Percentiles rank a stretch among this genome's conserved stretches.
Evolutionary conservation across 2,797 vertebrate genomes (phyloP).

Genomic region (Australoheros facetus): DNA sequence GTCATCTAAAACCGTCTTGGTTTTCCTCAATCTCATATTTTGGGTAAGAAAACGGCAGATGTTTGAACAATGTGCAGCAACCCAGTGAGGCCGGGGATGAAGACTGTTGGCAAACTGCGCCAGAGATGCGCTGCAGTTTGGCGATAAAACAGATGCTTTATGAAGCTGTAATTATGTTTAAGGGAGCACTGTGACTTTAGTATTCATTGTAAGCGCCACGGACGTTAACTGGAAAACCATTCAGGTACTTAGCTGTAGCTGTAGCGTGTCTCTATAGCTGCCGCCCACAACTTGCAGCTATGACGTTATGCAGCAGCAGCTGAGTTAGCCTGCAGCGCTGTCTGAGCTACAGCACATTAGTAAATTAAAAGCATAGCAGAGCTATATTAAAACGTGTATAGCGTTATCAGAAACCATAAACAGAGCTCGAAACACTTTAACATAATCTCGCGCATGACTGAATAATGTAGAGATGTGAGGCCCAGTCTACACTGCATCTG

Average conservation of each 20-base stretch:
- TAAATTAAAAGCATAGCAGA: background rate
- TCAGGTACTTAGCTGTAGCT: background rate
- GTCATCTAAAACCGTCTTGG: slow-evolving; percentile 97
- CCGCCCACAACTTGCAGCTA: slow-evolving; percentile 36
- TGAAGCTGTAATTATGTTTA: background rate
- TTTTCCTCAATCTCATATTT: slow-evolving; percentile 98
- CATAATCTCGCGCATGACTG: background rate
- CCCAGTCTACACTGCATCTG: background rate
- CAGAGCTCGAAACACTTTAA: background rate
- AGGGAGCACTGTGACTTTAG: background rate
- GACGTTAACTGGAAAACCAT: background rate
- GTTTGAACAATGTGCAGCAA: slow-evolving; percentile 50
- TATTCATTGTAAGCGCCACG: background rate
- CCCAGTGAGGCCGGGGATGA: slow-evolving; percentile 42
- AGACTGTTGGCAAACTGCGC: slow-evolving; percentile 65
- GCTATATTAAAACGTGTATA: background rate
- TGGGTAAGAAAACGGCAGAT: slow-evolving; percentile 85
- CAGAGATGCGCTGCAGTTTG: slow-evolving; percentile 48
- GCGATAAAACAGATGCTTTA: background rate
- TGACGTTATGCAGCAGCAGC: slow-evolving; percentile 63
- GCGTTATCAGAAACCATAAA: background rate
- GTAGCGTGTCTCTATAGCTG: slow-evolving; percentile 2
- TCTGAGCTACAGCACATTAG: background rate
- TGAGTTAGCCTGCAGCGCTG: slow-evolving; percentile 19
- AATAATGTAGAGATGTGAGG: background rate